phyloP scores from a whole-genome alignment of 2,888 invertebrate genomes.

The Lagria hirta region DNA sequence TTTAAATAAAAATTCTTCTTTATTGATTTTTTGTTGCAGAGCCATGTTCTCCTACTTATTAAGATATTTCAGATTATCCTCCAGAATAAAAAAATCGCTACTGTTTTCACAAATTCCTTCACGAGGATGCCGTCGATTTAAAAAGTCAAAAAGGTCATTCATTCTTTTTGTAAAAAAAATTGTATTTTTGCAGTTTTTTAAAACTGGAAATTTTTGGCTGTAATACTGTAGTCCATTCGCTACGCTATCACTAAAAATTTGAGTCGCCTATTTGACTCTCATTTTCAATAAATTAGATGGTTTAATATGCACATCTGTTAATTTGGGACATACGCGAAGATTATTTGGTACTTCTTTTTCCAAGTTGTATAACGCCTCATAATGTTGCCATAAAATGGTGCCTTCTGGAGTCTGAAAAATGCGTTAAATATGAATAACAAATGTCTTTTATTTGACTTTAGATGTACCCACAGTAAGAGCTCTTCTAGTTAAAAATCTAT shows the following conservation, averaged over 20 bases:
- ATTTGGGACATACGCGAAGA: background rate
- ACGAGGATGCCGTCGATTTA: constrained; percentile 12
- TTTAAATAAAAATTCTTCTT: constrained; percentile 24
- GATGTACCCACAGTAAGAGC: constrained; percentile 29
- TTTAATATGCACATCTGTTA: constrained; percentile 2
- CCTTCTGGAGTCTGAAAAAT: constrained; percentile 13
- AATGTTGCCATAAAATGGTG: background rate
- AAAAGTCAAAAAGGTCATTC: constrained; percentile 1
- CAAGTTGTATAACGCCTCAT: background rate
- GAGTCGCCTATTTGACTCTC: no score
- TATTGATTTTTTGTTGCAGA: constrained; percentile 12
- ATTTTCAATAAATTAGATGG: background rate
- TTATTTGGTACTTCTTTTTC: no score
- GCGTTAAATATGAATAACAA: constrained; percentile 2
- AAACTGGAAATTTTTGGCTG: no score
- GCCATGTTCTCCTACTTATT: constrained; percentile 28
- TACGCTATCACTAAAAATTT: no score
- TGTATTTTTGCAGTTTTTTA: no score
- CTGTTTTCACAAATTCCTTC: constrained; percentile 17
- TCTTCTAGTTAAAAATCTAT: constrained; percentile 23
- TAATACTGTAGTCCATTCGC: no score
- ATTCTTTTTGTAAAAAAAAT: constrained; percentile 12
- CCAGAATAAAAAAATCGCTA: constrained; percentile 22
- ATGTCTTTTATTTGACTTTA: constrained; percentile 9
- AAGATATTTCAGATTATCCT: constrained; percentile 21